Base-by-base conservation (phyloP, 2,888 invertebrate genomes). In the Stenoptilia bipunctidactyla region DNA sequence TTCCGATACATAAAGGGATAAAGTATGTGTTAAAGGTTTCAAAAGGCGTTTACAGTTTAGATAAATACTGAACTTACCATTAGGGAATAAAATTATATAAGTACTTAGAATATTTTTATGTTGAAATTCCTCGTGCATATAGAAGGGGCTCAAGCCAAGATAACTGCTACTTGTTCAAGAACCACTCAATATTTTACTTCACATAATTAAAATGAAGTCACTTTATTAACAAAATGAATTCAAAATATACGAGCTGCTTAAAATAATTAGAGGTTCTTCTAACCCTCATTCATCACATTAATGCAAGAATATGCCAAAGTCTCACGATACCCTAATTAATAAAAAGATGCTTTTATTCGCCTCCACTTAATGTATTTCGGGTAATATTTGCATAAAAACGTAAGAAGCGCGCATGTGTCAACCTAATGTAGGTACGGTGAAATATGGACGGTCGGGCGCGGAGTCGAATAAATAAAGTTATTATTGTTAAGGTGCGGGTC, bases 351-450 rank as follows among this genome's bases (percentile, higher is more conserved):
- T 25, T 25, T 25, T 25, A 25, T n/a, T n/a, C n/a, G n/a, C n/a
- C n/a, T n/a, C n/a, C n/a, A n/a, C n/a, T n/a, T 20, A 20, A 20
- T 20, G 8, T 20, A 20, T 20, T 20, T 20, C 20, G 20, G 20
- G 20, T 20, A 20, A 20, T 68, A 76, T 79, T 79, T 74, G 73
- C 80, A 74, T 77, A 70, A 70, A 72, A 66, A 65, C 75, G 60
- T 72, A 75, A 75, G 77, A 67, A 75, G 76, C 76, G 20, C 56
- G 61, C 71, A 68, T 68, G 60, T 56, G 63, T 57, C 61, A 55
- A 51, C 57, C 55, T 59, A 66, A 69, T 60, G 64, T 64, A 55
- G 53, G 47, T 49, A 8, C 20, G 20, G 58, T 71, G 67, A 75
- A 61, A 68, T 70, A 72, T 70, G 55, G 43, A 40, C 44, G 43